phyloP scores from a whole-genome alignment of 2,888 invertebrate species.

The Rutpela maculata region DNA sequence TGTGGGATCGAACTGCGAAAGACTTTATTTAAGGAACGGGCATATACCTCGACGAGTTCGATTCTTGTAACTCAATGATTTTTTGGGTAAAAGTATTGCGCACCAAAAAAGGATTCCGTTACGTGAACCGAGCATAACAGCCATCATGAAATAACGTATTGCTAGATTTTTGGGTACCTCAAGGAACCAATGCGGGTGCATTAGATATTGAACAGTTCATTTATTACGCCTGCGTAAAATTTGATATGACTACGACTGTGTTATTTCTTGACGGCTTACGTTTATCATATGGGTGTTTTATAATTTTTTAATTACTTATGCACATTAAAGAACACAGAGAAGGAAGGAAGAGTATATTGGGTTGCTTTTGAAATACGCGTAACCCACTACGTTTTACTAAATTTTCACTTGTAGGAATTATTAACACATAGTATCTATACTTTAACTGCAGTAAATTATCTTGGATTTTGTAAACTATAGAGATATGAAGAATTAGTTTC shows the following conservation, averaged over 20 bases:
- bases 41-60: not conserved
- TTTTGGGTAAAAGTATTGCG: not conserved
- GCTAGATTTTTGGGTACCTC: not conserved
- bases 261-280: not conserved
- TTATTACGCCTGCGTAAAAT: not conserved
- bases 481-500: too few species aligned
- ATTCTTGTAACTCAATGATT: not conserved
- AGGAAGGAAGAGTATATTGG: too few species aligned
- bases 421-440: too few species aligned
- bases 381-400: too few species aligned
- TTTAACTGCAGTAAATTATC: too few species aligned
- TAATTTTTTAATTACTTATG: not conserved
- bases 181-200: not conserved
- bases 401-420: too few species aligned
- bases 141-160: slow-evolving; percentile 12
- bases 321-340: not conserved
- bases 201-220: not conserved
- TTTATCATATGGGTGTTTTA: not conserved
- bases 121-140: not conserved
- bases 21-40: not conserved
- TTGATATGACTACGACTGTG: not conserved
- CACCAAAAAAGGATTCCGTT: not conserved
- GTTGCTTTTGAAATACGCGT: too few species aligned
- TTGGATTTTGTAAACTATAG: too few species aligned
- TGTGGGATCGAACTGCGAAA: not conserved